These are phyloP conservation scores for Ophion costatus DNA, from an alignment of 2,888 invertebrate genomes.

Conservation along the genomic window DNA sequence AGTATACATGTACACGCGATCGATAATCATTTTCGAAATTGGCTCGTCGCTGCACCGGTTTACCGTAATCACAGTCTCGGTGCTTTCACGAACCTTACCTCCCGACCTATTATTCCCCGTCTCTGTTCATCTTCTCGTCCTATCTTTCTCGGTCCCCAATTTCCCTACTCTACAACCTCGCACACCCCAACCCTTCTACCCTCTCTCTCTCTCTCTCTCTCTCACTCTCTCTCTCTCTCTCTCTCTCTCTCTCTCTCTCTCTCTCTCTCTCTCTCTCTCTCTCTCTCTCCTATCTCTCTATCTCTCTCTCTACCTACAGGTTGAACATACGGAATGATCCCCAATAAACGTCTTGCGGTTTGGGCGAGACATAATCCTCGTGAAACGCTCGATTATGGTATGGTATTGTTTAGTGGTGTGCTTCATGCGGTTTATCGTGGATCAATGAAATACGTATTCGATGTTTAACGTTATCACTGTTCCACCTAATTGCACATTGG, in stretches of 20 bases:
- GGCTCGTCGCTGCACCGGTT: constrained; percentile 33
- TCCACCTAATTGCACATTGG: not conserved
- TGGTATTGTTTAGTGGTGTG: constrained; percentile 29
- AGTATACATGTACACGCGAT: constrained; percentile 26
- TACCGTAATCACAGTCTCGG: constrained; percentile 51
- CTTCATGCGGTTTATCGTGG: constrained; percentile 18
- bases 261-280: not conserved
- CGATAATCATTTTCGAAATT: constrained; percentile 58
- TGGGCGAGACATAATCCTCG: constrained; percentile 48
- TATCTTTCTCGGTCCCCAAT: not conserved
- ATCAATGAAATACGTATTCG: constrained; percentile 31
- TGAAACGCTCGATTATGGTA: constrained; percentile 29
- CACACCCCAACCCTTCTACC: not conserved
- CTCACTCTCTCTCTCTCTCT: not conserved
- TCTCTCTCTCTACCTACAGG: constrained; percentile 14
- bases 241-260: not conserved
- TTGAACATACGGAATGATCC: constrained; percentile 36
- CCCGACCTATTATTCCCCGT: constrained; percentile 20
- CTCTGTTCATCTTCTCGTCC: constrained; percentile 8
- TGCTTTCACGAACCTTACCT: constrained; percentile 35
- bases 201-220: not conserved
- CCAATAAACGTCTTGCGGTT: constrained; percentile 36
- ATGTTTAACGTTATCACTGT: constrained; percentile 12
- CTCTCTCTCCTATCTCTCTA: not conserved
- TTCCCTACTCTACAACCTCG: not conserved